These are phyloP conservation scores for Psix sp. DNA, from an alignment of 1,140 invertebrate genomes.

Conservation along the genomic window DNA sequence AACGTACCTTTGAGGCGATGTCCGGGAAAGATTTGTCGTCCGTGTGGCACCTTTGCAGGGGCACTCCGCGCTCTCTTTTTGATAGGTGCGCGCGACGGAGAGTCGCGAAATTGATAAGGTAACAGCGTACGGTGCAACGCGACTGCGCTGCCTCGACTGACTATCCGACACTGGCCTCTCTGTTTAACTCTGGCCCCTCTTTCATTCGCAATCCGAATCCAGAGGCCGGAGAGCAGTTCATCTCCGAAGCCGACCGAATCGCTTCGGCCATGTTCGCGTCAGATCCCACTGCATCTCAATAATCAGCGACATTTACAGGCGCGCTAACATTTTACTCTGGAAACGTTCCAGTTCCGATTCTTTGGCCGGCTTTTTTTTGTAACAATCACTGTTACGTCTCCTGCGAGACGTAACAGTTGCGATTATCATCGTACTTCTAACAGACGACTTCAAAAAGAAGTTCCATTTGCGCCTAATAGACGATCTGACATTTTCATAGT, in stretches of 20 bases:
- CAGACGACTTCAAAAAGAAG: too few relatives aligned
- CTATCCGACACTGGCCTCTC: constrained; percentile 42
- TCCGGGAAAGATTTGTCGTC: constrained; percentile 46
- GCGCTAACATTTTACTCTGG: constrained; percentile 46
- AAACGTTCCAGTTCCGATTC: constrained; percentile 42
- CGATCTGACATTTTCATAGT: too few relatives aligned
- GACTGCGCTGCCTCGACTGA: constrained; percentile 57
- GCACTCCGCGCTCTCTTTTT: constrained; percentile 47
- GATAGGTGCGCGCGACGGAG: constrained; percentile 54
- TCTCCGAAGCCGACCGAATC: constrained; percentile 41
- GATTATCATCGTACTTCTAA: too few relatives aligned
- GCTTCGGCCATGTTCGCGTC: constrained; percentile 44
- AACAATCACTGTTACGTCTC: constrained; percentile 6
- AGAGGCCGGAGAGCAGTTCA: constrained; percentile 33
- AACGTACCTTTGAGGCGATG: constrained; percentile 47
- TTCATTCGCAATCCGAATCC: constrained; percentile 37
- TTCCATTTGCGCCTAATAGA: too few relatives aligned
- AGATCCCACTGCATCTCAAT: constrained; percentile 37
- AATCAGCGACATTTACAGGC: constrained; percentile 39
- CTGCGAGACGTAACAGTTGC: too few relatives aligned
- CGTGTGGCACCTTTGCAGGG: constrained; percentile 49
- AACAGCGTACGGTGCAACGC: constrained; percentile 55
- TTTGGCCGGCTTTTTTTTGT: constrained; percentile 9
- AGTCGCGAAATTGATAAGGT: constrained; percentile 57
- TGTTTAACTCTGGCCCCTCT: constrained; percentile 41